These are phyloP conservation scores for roundworm (Caenorhabditis elegans) DNA, from an alignment of 1,140 invertebrate genomes.

Conservation along the genomic window WBcel235 BX284604.4:12578501-12579000, in stretches of 20 bases:
- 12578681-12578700: not conserved
- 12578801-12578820: no score
- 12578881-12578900: no score
- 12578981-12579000: not conserved
- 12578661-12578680: no score
- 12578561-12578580: constrained; percentile 3
- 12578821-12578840: no score
- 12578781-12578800: no score
- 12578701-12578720: not conserved
- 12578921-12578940: not conserved
- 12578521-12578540: not conserved
- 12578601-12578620: not conserved
- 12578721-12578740: constrained; percentile 19
- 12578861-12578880: no score
- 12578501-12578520: no score
- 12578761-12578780: not conserved
- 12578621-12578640: not conserved
- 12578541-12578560: not conserved
- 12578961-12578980: not conserved
- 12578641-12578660: not conserved
- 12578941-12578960: constrained; percentile 27
- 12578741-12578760: not conserved
- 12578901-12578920: not conserved
- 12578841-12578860: no score
- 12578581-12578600: not conserved